Evolutionary conservation across 2,888 invertebrate genomes (phyloP), one percentile per base, ranked within the genome.

Genomic region (Abrostola triplasia): DNA sequence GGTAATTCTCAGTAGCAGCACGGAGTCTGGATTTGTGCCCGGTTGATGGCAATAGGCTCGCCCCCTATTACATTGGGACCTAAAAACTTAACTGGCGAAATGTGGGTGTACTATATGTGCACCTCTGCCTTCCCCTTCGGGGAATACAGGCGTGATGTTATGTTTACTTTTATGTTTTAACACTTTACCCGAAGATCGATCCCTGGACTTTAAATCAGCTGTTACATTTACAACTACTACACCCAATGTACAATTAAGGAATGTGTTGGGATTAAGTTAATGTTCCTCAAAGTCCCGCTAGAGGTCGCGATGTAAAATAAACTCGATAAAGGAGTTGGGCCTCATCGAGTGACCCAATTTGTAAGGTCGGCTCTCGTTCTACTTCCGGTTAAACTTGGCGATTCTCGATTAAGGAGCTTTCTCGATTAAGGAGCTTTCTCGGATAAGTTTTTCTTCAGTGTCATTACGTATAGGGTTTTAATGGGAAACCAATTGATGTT

Each of bases 291-390:
- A 60, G 57, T 44, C 49, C 67, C 59, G 59, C 55, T 38, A 60
- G 76, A 64, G 70, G 73, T 66, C 67, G 62, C 59, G 50, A 55
- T 65, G 65, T 60, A 63, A 64, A 66, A 77, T 76, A 74, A 77
- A 74, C 70, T 65, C 65, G 63, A 64, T 64, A 66, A 70, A 76
- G 64, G 63, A 41, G 77, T 78, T 71, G 70, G 76, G 83, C 78
- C 68, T 82, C 80, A 80, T 83, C 81, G 80, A 71, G 61, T 85
- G 84, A 83, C 86, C 84, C 82, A 85, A 80, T 87, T 87, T 77
- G 57, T 69, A 67, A 79, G 84, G 84, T 79, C 80, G 72, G 64
- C 61, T 68, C 69, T 69, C 59, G 59, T 76, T 66, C 64, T 35
- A 49, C 47, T 77, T 65, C 68, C 71, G 49, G 56, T 59, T 51